A percentile compares a stretch with the other conserved stretches of the same genome.
phyloP scores from a whole-genome alignment of 1,140 invertebrate genomes.

The Gonatopus flavifemur region DNA sequence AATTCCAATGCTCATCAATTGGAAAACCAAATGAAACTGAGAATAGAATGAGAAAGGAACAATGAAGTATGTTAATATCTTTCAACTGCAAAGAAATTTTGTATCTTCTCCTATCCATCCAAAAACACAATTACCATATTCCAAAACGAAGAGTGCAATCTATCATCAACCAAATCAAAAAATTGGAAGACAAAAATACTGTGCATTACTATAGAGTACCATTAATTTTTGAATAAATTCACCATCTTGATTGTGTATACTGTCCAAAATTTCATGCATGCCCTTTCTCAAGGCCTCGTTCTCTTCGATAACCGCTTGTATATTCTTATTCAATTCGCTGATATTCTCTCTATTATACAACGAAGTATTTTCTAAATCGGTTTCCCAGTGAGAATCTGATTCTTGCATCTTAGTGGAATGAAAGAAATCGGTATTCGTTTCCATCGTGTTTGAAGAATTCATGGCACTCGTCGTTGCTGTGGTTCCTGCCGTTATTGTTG shows the following conservation, averaged over 20 bases:
- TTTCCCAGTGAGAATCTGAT: conserved; percentile 5
- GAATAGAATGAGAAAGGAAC: too few species aligned
- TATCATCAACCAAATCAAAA: too few species aligned
- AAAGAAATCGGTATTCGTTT: conserved; percentile 22
- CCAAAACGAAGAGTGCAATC: too few species aligned
- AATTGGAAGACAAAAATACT: neutral
- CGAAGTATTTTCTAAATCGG: conserved; percentile 16
- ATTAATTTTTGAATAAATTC: conserved; percentile 39
- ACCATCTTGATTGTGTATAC: conserved; percentile 64
- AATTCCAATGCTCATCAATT: too few species aligned
- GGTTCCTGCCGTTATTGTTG: neutral
- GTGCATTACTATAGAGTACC: conserved; percentile 34
- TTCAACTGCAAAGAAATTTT: too few species aligned
- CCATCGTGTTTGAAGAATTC: conserved; percentile 1
- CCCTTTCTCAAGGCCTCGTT: conserved; percentile 72
- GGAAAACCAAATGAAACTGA: too few species aligned
- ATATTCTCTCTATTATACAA: conserved; percentile 23
- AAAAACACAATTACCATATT: too few species aligned
- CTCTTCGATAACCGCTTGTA: conserved; percentile 65
- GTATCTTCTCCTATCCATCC: too few species aligned
- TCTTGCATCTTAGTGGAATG: conserved; percentile 31
- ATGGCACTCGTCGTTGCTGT: conserved; percentile 13
- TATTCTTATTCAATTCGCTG: conserved; percentile 50
- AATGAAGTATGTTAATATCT: too few species aligned
- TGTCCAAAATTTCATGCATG: conserved; percentile 68